A percentile compares a stretch with the other conserved stretches of the same genome.
Conservation (phyloP, 2,888 invertebrate genomes). For the Volucella bombylans region DNA sequence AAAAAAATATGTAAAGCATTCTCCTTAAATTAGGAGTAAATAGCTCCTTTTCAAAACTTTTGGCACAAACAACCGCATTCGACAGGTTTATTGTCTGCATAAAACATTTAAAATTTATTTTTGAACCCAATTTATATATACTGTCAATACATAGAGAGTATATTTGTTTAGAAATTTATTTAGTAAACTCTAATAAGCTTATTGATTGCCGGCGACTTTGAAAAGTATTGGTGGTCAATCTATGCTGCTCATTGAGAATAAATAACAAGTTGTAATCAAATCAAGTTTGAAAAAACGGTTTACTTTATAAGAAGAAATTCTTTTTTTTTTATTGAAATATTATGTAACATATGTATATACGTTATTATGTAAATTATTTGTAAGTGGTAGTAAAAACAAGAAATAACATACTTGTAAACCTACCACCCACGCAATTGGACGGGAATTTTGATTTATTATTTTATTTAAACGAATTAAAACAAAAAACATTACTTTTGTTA, state of each 20-base stretch:
- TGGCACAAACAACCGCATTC: constrained; percentile 44
- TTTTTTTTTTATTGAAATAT: too few species aligned
- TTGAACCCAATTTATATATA: constrained; percentile 2
- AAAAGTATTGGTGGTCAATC: constrained; percentile 20
- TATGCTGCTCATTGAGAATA: neutral
- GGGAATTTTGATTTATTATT: too few species aligned
- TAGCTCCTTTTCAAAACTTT: constrained; percentile 28
- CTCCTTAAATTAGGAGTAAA: constrained; percentile 5
- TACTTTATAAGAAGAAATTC: too few species aligned
- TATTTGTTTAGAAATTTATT: neutral
- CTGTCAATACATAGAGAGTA: constrained; percentile 2
- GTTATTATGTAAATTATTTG: too few species aligned
- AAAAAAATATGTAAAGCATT: constrained; percentile 25
- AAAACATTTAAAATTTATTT: constrained; percentile 15
- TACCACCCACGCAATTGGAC: too few species aligned
- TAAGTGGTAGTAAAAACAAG: too few species aligned
- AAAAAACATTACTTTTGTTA: neutral
- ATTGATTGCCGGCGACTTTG: constrained; percentile 12
- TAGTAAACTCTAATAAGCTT: neutral
- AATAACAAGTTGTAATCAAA: neutral
- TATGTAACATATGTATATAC: too few species aligned
- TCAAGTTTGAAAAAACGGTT: too few species aligned
- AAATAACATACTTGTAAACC: too few species aligned
- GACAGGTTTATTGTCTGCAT: constrained; percentile 29
- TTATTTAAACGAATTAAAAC: neutral